These are phyloP conservation scores for Aphodius granarius DNA, from an alignment of 2,888 invertebrate species.

Conservation along the genomic window DNA sequence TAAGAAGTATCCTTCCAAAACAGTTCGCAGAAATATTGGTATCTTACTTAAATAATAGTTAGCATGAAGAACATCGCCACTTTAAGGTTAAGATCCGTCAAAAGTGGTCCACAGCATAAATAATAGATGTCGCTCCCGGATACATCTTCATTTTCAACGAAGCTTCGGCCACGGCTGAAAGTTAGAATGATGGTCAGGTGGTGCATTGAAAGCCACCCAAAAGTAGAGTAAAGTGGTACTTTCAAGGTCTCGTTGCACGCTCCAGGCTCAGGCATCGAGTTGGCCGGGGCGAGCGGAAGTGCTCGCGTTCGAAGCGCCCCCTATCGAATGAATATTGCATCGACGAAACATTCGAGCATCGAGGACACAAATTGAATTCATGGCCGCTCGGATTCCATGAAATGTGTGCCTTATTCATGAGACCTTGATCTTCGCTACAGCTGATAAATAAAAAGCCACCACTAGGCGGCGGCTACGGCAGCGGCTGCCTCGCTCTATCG, in stretches of 20 bases:
- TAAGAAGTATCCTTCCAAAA: too few relatives aligned
- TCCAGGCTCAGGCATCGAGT: not conserved
- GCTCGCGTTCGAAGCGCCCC: not conserved
- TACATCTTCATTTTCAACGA: not conserved
- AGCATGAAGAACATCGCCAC: not conserved
- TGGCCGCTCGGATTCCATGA: not conserved
- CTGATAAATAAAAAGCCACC: conserved; percentile 24
- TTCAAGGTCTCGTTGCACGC: not conserved
- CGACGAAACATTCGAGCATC: not conserved
- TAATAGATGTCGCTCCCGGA: not conserved
- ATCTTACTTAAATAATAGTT: too few relatives aligned
- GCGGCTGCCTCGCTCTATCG: not conserved
- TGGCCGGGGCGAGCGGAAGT: not conserved
- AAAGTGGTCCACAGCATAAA: not conserved
- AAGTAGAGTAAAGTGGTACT: not conserved
- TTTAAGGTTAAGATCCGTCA: not conserved
- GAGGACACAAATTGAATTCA: conserved; percentile 5
- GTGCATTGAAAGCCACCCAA: not conserved
- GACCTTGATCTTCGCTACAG: conserved; percentile 13
- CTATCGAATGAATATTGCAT: conserved; percentile 2
- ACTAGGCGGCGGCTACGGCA: not conserved
- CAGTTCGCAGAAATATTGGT: too few relatives aligned
- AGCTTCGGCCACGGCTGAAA: too few relatives aligned
- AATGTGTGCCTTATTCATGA: conserved; percentile 13
- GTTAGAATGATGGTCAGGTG: not conserved